Percentiles rank a stretch among this genome's conserved stretches.
Conservation (phyloP, 2,888 invertebrate species). For the Cephus pulcher region DNA sequence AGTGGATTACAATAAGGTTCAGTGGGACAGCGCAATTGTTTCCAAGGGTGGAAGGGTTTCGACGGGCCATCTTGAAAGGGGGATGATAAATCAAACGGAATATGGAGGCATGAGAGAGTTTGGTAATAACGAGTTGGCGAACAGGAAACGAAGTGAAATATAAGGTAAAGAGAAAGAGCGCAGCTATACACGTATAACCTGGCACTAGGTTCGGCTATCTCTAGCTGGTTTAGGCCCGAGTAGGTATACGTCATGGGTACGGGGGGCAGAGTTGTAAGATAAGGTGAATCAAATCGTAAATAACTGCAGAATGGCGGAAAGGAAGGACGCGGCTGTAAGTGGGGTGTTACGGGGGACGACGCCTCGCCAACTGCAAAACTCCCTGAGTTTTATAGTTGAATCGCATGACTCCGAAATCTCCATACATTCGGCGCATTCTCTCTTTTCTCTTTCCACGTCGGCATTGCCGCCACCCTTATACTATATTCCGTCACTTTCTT, state of each 20-base stretch:
- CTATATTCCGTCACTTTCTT: slow-evolving; percentile 2
- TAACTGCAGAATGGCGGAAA: slow-evolving; percentile 64
- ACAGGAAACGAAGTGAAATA: slow-evolving; percentile 45
- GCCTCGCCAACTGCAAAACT: slow-evolving; percentile 64
- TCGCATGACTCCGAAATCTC: slow-evolving; percentile 65
- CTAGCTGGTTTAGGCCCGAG: slow-evolving; percentile 46
- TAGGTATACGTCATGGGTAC: slow-evolving; percentile 25
- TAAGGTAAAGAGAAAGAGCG: slow-evolving; percentile 25
- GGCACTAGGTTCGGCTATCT: slow-evolving; percentile 42
- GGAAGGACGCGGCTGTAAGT: slow-evolving; percentile 38
- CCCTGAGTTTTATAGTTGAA: slow-evolving; percentile 66
- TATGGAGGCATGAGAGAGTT: slow-evolving; percentile 13
- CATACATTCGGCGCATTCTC: slow-evolving; percentile 55
- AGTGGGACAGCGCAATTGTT: neutral
- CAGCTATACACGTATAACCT: neutral
- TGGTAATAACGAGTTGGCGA: slow-evolving; percentile 43
- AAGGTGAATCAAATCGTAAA: slow-evolving; percentile 67
- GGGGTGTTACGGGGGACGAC: slow-evolving; percentile 41
- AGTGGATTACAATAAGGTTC: neutral
- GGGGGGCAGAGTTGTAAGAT: slow-evolving; percentile 51
- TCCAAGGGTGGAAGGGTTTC: neutral
- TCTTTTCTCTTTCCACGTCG: slow-evolving; percentile 13
- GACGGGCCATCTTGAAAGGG: neutral
- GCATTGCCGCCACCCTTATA: neutral
- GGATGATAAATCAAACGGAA: slow-evolving; percentile 40